Base-by-base conservation (phyloP, 2,888 invertebrate genomes). In the Camponotus fellah region DNA sequence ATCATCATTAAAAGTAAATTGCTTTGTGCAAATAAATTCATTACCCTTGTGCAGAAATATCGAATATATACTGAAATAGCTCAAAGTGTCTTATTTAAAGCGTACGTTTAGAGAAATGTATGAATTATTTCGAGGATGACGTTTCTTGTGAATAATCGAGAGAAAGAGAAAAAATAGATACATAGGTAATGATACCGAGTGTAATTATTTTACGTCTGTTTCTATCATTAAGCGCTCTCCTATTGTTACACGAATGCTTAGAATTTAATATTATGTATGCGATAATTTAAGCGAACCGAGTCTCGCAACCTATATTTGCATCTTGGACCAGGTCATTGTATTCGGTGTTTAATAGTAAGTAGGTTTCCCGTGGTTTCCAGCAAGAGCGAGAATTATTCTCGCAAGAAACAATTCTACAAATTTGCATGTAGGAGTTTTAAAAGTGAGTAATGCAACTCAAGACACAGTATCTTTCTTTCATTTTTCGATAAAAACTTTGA, bases 231-330 rank as follows among this genome's bases (percentile, higher is more conserved):
- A 72, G 72, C 34, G 37, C 56, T 43, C 49, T 58, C 56, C 10
- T 77, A 72, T 43, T 72, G 32, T 56, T n/a, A n/a, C 14, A 56
- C 32, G 77, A 72, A 77, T 56, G 56, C 77, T 71, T 77, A 77
- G 72, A 77, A 77, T 72, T 77, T 77, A 77, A 77, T 77, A 71
- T 77, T 77, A 77, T 58, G 26, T 56, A 72, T n/a, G 43, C 77
- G 56, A 65, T 77, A 56, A 56, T 72, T 72, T 56, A 71, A 58
- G 71, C 72, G 10, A 37, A 14, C 6, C 4, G 32, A 14, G 17
- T 68, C 34, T 75, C 43, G 56, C 53, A 40, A 12, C 40, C 17
- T n/a, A 53, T 21, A 37, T 53, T 53, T n/a, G 53, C 26, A 21
- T 37, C 2, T 60, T 17, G 34, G 2, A 43, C 14, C 14, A 46